Evolutionary conservation across 2,797 vertebrate species (phyloP).

Genomic region (Serranus cabrilla): DNA sequence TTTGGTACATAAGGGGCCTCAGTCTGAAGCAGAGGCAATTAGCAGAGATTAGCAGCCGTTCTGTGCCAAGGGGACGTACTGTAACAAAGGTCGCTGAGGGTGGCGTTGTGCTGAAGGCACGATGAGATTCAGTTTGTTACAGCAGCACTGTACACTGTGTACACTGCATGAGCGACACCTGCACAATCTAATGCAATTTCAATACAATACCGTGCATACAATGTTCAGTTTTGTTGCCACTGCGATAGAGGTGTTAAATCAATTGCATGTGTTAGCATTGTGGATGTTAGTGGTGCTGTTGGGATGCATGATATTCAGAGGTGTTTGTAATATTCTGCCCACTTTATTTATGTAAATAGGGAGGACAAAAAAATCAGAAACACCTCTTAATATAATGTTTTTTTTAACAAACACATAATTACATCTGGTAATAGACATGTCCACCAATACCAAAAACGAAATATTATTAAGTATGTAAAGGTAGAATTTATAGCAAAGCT

Average conservation of each 20-base stretch:
- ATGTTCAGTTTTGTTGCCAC: neutral
- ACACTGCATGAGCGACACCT: neutral
- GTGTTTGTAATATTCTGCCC: neutral
- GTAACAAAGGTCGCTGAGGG: constrained; percentile 35
- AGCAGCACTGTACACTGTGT: neutral
- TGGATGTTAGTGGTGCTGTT: neutral
- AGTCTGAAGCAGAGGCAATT: constrained; percentile 52
- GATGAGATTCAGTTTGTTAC: constrained; percentile 16
- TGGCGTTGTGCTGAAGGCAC: constrained; percentile 12
- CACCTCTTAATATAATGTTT: too few species aligned
- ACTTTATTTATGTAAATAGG: neutral
- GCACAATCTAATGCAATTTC: neutral
- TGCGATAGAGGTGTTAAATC: neutral
- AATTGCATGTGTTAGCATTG: neutral
- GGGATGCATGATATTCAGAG: neutral
- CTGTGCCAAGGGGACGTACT: constrained; percentile 27
- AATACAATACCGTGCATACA: neutral
- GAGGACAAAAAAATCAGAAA: neutral
- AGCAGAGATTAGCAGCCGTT: constrained; percentile 47
- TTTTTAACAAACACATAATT: neutral
- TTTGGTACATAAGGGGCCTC: constrained; percentile 12
- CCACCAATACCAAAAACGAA: too few species aligned
- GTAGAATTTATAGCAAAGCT: too few species aligned
- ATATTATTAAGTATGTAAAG: too few species aligned
- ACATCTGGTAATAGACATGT: neutral